Base-by-base conservation (phyloP, 2,888 invertebrate species). In the Hemithea aestivaria region DNA sequence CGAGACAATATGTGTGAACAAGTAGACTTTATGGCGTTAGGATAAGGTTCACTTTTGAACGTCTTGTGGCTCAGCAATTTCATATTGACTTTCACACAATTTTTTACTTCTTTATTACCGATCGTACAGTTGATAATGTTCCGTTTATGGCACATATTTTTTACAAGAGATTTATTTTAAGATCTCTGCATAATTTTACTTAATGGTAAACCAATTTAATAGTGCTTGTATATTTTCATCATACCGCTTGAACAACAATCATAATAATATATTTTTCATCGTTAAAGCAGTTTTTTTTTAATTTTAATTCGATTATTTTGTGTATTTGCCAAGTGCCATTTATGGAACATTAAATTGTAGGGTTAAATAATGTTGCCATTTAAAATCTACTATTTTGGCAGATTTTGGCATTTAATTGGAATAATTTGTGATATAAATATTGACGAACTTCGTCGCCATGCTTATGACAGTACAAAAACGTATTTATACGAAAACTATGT, bases 1-100 rank as follows among this genome's bases (percentile, higher is more conserved):
- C 73, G 1, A 33, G 84, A 33, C 85, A 84, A 43, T 85, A 85
- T 41, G 83, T 85, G 56, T 85, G 68, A 77, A 52, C 32, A 33
- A 12, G 31, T 29, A 35, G 7, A 44, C 26, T 36, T 25, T 40
- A 40, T 16, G 0, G 20, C 33, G 9, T 9, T 16, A 22, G 10
- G 1, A 7, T 35, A 43, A 27, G 35, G 29, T 36, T 30, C 24
- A 35, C 6, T 36, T 26, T 34, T 31, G 40, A 36, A 35, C 27
- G 12, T 24, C 24, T 27, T 27, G 32, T 24, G 23, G 33, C 34
- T 27, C 24, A 32, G 27, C 24, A 27, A 31, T 20, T 7, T 22
- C 10, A 16, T 29, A 24, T 11, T 23, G n/a, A 41, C 4, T 11
- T 29, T 23, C 20, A 2, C 3, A n/a, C 45, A 33, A 37, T 24